A percentile compares a stretch with the other conserved stretches of the same genome.
These are phyloP conservation scores for Crotalus helleri DNA, from an alignment of 2,113 vertebrate genomes.

Conservation along the genomic window DNA sequence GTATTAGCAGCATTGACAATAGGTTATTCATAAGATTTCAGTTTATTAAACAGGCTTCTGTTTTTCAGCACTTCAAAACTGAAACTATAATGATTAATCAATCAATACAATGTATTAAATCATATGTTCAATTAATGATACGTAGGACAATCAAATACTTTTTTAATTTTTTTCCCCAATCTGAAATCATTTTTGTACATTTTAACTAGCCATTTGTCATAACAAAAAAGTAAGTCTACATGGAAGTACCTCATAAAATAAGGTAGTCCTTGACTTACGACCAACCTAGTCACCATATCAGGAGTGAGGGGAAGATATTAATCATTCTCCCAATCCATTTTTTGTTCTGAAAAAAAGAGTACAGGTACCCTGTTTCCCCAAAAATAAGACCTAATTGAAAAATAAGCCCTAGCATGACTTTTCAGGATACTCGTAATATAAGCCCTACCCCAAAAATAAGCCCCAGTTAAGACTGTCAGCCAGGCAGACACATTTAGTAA, in stretches of 20 bases:
- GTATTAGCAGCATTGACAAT: too few species aligned
- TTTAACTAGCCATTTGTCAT: neutral
- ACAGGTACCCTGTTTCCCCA: neutral
- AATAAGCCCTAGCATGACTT: too few species aligned
- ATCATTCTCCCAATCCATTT: neutral
- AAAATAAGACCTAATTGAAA: too few species aligned
- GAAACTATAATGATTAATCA: neutral
- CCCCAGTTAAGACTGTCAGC: too few species aligned
- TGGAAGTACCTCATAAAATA: neutral
- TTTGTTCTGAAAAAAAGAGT: neutral
- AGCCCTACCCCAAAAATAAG: too few species aligned
- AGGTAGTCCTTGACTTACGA: neutral
- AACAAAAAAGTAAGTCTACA: neutral
- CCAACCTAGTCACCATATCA: neutral
- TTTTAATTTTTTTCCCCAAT: neutral
- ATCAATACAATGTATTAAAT: neutral
- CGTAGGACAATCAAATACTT: neutral
- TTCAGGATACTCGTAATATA: too few species aligned
- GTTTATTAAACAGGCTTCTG: neutral
- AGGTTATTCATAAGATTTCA: neutral
- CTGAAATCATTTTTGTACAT: neutral
- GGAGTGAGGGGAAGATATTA: neutral
- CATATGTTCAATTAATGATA: neutral
- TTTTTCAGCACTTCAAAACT: neutral
- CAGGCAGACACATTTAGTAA: too few species aligned